These are phyloP conservation scores for Aplocera efformata DNA, from an alignment of 2,888 invertebrate genomes.

Conservation along the genomic window DNA sequence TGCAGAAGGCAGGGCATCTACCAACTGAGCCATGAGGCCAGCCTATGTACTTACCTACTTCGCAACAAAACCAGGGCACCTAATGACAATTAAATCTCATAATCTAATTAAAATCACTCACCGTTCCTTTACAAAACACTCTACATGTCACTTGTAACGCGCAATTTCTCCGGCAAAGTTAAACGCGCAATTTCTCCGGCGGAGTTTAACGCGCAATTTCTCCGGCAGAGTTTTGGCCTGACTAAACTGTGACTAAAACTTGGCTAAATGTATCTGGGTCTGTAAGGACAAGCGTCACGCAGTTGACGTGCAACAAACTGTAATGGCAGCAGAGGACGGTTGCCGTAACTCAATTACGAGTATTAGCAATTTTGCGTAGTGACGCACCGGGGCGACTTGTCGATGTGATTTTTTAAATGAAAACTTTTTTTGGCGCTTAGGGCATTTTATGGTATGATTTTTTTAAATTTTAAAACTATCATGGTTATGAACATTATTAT, in stretches of 20 bases:
- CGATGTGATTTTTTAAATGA: too few relatives aligned
- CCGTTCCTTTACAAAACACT: slow-evolving; percentile 3
- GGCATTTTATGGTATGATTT: too few relatives aligned
- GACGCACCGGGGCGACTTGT: slow-evolving; percentile 37
- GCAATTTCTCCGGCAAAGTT: slow-evolving; percentile 23
- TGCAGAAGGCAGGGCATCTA: too few relatives aligned
- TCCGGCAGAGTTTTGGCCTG: slow-evolving; percentile 17
- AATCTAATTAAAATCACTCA: slow-evolving; percentile 16
- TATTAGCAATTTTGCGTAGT: slow-evolving; percentile 74
- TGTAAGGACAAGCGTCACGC: slow-evolving; percentile 33
- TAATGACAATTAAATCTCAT: slow-evolving; percentile 9
- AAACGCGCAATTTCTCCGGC: slow-evolving; percentile 20
- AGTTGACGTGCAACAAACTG: slow-evolving; percentile 43
- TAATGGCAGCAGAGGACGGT: slow-evolving; percentile 67
- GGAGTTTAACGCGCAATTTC: slow-evolving; percentile 21
- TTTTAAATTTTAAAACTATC: too few relatives aligned
- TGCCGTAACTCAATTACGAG: slow-evolving; percentile 76
- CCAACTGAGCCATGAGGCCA: too few relatives aligned
- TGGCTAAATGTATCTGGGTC: slow-evolving; percentile 1
- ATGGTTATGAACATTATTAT: too few relatives aligned
- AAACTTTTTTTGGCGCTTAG: too few relatives aligned
- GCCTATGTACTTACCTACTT: background rate
- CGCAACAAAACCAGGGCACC: slow-evolving; percentile 12
- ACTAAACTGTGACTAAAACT: background rate
- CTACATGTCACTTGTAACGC: slow-evolving; percentile 16